These are phyloP conservation scores for Asarcornis scutulata DNA, from an alignment of 2,113 vertebrate genomes.

Conservation along the genomic window DNA sequence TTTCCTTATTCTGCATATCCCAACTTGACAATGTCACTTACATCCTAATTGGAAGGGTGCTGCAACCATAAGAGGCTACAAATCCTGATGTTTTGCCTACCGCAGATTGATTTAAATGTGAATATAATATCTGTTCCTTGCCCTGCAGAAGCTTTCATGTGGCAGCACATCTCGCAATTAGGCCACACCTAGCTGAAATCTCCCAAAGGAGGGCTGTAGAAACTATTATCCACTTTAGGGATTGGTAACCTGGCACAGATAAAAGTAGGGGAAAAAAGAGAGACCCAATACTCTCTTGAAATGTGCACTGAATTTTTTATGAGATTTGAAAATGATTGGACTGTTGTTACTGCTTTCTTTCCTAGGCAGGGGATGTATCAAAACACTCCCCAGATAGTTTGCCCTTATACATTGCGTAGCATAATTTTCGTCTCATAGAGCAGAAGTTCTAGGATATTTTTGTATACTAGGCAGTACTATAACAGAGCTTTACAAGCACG, in stretches of 20 bases:
- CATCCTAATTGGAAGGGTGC: slow-evolving; percentile 1
- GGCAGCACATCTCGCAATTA: slow-evolving; percentile 32
- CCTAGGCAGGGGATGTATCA: not conserved
- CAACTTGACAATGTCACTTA: slow-evolving; percentile 40
- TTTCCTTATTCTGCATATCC: slow-evolving; percentile 35
- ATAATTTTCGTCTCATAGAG: not conserved
- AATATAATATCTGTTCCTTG: slow-evolving; percentile 40
- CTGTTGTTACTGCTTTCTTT: not conserved
- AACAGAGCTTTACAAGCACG: not conserved
- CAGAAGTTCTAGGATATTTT: not conserved
- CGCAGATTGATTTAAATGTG: slow-evolving; percentile 29
- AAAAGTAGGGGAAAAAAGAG: slow-evolving; percentile 30
- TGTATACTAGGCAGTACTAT: not conserved
- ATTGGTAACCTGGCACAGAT: slow-evolving; percentile 59
- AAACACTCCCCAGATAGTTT: not conserved
- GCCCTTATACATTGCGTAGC: not conserved
- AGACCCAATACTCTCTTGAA: not conserved
- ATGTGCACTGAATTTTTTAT: not conserved
- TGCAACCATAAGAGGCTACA: slow-evolving; percentile 34
- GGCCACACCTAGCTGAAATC: slow-evolving; percentile 61
- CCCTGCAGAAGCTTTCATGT: slow-evolving; percentile 63
- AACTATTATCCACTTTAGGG: slow-evolving; percentile 40
- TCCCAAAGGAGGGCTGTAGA: slow-evolving; percentile 38
- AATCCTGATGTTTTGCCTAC: slow-evolving; percentile 20
- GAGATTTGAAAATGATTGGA: not conserved